Evolutionary conservation across 1,140 invertebrate genomes (phyloP), one percentile per base, ranked within the genome.

Genomic region (Pseudomyrmex pallidus): DNA sequence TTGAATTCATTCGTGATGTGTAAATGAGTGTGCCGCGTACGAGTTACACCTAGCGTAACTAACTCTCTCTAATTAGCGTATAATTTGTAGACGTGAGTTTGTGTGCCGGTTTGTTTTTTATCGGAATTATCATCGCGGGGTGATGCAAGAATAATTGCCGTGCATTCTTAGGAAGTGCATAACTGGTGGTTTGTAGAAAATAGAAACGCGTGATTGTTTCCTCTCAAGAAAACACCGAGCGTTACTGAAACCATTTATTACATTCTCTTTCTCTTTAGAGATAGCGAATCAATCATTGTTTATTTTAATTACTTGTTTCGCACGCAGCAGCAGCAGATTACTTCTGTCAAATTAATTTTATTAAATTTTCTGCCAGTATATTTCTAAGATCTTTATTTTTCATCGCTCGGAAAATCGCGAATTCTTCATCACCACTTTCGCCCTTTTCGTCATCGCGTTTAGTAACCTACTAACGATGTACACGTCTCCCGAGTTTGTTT

Each of bases 1-100:
- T 87, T 85, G 86, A 88, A 87, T 88, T 74, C 35, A 64, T 2
- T 82, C 76, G 74, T 61, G 70, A 87, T 87, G 90, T 89, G 76
- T 63, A 86, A 88, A 91, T 90, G 68, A 78, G 15, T 59, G 8
- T 70, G 64, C 10, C 50, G 15, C 25, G n/a, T 46, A 46, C 44
- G 13, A 25, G 70, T 80, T 72, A 61, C 20, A 72, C 76, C 15
- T 25, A 20, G 15, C 35, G 35, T 35, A 35, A 35, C 35, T 35
- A 35, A 35, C 5, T 35, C 35, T 35, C 35, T 80, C 20, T 80
- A 80, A 80, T 80, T 80, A 72, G 44, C 54, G 20, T 72, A 59
- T 61, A 72, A 80, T 80, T 70, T 56, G 66, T 70, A 0, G 35
- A 22, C 44, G 35, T 13, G 22, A 78, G 63, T 68, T 7, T 48